Percentiles rank a stretch among this genome's conserved stretches.
Evolutionary conservation across 2,797 vertebrate species (phyloP).

Genomic region (Cyclura pinguis): DNA sequence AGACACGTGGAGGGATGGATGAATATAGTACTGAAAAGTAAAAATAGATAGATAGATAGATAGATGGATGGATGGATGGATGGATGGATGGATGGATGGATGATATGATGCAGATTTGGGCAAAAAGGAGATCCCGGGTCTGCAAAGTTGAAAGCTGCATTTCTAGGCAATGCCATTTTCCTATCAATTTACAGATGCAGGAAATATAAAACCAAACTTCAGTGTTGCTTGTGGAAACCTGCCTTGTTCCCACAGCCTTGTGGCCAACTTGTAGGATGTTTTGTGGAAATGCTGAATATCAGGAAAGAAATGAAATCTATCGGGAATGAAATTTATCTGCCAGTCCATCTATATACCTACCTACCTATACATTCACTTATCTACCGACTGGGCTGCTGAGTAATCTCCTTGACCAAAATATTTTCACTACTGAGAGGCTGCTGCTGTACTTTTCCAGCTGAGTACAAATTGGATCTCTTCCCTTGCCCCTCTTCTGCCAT

Average conservation of each 20-base stretch:
- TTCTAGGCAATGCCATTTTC: neutral
- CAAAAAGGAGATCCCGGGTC: neutral
- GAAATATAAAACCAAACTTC: neutral
- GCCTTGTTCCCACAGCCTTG: neutral
- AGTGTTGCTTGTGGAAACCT: no score
- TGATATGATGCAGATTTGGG: neutral
- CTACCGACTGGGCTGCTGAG: neutral
- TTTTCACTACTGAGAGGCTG: neutral
- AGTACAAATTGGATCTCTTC: constrained; percentile 53
- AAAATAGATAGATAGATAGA: neutral
- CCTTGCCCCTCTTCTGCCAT: neutral
- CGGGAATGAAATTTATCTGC: neutral
- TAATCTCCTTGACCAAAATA: neutral
- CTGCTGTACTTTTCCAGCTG: constrained; percentile 1
- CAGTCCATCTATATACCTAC: no score
- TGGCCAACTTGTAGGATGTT: neutral
- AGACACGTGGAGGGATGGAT: no score
- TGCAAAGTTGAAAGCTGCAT: no score
- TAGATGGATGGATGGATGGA: no score
- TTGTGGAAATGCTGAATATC: neutral
- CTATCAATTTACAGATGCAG: neutral
- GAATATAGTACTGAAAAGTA: neutral
- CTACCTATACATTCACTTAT: no score
- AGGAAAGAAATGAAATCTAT: neutral
- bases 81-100: no score